These are phyloP conservation scores for Geophilus truncorum DNA, from an alignment of 2,888 invertebrate genomes.

Conservation along the genomic window DNA sequence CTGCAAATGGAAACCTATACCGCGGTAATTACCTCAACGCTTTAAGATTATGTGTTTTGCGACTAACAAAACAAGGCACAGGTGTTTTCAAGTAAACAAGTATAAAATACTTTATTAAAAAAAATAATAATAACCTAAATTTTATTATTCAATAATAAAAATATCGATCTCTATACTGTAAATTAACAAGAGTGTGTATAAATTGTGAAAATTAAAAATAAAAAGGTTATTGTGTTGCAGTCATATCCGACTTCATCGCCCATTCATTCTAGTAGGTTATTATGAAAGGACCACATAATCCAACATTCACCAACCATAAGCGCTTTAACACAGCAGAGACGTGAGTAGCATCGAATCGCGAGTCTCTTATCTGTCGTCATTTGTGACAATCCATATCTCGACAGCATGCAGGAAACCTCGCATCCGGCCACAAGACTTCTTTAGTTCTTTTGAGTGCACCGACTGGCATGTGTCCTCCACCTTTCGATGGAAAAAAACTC, in stretches of 20 bases:
- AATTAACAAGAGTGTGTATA: neutral
- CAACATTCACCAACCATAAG: neutral
- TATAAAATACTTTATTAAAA: neutral
- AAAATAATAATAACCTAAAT: neutral
- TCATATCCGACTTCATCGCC: neutral
- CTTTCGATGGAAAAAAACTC: neutral
- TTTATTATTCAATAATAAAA: neutral
- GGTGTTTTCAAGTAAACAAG: neutral
- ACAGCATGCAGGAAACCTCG: conserved; percentile 23
- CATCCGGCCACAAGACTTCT: conserved; percentile 18
- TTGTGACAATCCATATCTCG: conserved; percentile 25
- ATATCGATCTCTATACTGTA: neutral
- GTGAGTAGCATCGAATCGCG: conserved; percentile 7
- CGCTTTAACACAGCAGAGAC: neutral
- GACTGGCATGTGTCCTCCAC: conserved; percentile 11
- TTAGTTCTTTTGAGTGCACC: conserved; percentile 25
- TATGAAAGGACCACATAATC: neutral
- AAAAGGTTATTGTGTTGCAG: neutral
- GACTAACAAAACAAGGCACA: neutral
- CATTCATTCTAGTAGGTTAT: neutral
- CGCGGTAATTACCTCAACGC: neutral
- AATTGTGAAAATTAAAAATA: neutral
- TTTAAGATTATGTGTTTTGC: neutral
- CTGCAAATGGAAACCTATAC: neutral
- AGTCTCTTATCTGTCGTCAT: conserved; percentile 19